phyloP scores from a whole-genome alignment of 2,888 invertebrate species.

The Orgyia antiqua region DNA sequence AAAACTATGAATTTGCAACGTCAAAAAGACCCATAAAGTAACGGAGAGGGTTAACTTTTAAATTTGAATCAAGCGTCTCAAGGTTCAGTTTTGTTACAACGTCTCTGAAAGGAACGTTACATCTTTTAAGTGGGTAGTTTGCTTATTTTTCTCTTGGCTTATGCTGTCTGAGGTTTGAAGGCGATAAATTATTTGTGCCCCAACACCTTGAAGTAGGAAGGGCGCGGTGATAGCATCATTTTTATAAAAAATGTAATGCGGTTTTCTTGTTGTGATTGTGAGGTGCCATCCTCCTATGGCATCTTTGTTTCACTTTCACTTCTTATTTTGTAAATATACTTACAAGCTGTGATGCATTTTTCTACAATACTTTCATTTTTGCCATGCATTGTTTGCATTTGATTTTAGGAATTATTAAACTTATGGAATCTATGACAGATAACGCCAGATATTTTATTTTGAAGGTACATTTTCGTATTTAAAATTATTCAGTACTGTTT shows the following conservation, averaged over 20 bases:
- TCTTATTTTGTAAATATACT: no score
- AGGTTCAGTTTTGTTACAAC: constrained; percentile 42
- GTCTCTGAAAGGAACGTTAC: constrained; percentile 34
- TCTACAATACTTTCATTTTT: no score
- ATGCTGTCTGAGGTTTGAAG: constrained; percentile 65
- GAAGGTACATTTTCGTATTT: no score
- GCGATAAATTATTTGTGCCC: constrained; percentile 73
- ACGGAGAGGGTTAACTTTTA: constrained; percentile 48
- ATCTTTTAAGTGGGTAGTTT: constrained; percentile 69
- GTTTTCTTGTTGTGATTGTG: constrained; percentile 65
- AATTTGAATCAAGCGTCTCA: constrained; percentile 38
- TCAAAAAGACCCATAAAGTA: constrained; percentile 38
- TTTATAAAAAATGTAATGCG: constrained; percentile 74
- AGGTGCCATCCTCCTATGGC: neutral
- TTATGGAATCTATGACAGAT: no score
- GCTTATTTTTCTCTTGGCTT: constrained; percentile 72
- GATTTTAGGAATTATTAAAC: no score
- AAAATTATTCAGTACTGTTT: no score
- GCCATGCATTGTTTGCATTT: no score
- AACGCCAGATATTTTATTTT: no score
- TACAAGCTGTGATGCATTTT: no score
- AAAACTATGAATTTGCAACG: constrained; percentile 44
- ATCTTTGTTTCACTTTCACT: constrained; percentile 3
- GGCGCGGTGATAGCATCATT: constrained; percentile 63
- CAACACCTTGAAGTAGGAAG: constrained; percentile 63